A percentile compares a stretch with the other conserved stretches of the same genome.
Evolutionary conservation across 1,140 invertebrate genomes (phyloP).

Genomic region (Lethocerus indicus): DNA sequence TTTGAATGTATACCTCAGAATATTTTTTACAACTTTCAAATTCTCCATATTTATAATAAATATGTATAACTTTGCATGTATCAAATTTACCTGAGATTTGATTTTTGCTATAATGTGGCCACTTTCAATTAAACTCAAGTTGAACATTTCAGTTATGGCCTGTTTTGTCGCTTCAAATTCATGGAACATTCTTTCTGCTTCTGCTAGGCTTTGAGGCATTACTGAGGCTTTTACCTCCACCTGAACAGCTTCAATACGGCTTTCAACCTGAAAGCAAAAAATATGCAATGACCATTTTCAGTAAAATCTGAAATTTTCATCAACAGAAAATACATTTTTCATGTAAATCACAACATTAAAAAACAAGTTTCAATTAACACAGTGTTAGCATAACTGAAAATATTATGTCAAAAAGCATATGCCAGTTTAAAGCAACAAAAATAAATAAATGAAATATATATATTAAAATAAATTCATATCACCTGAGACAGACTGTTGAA

Average conservation of each 20-base stretch:
- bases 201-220: slow-evolving; percentile 27
- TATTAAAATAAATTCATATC: no score
- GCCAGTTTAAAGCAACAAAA: no score
- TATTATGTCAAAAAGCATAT: no score
- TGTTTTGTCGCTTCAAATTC: slow-evolving; percentile 39
- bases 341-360: background rate
- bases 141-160: slow-evolving; percentile 38
- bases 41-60: no score
- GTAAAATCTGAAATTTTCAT: background rate
- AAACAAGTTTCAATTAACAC: slow-evolving; percentile 23
- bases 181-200: slow-evolving; percentile 32
- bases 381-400: no score
- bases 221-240: slow-evolving; percentile 24
- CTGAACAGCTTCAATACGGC: slow-evolving; percentile 28
- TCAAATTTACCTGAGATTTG: slow-evolving; percentile 38
- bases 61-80: slow-evolving; percentile 1
- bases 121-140: slow-evolving; percentile 38
- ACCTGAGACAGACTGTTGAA: slow-evolving; percentile 52
- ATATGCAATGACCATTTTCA: background rate
- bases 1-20: no score
- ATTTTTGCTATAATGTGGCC: slow-evolving; percentile 44
- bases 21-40: no score
- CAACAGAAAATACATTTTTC: background rate
- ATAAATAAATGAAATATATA: no score
- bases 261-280: slow-evolving; percentile 27